Percentiles rank a stretch among this genome's conserved stretches.
Conservation (phyloP, 2,888 invertebrate genomes). For the Yponomeuta evonymella region DNA sequence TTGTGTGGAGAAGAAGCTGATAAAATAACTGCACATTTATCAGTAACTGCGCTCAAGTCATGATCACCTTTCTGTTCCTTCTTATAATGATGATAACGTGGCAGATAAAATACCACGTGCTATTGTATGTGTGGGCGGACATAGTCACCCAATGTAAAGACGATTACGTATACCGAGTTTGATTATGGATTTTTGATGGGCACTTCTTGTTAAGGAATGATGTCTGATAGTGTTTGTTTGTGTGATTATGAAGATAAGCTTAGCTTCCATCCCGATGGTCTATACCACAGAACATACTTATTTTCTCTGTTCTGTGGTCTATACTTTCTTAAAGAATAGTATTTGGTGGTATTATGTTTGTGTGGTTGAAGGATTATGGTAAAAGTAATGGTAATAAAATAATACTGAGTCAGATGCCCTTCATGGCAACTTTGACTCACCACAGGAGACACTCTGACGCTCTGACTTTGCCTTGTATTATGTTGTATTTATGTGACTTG, state of each 20-base stretch:
- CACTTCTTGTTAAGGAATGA: neutral
- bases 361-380: neutral
- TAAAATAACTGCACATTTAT: too few species aligned
- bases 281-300: too few species aligned
- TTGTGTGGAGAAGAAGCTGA: too few species aligned
- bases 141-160: conserved; percentile 10
- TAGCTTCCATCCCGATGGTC: too few species aligned
- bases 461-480: too few species aligned
- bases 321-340: neutral
- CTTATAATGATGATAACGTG: conserved; percentile 5
- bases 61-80: neutral
- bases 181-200: neutral
- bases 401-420: too few species aligned
- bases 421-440: too few species aligned
- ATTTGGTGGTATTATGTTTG: neutral
- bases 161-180: neutral
- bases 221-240: neutral
- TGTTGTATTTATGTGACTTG: too few species aligned
- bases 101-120: conserved; percentile 23
- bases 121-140: conserved; percentile 15
- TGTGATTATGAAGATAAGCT: neutral
- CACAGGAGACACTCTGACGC: too few species aligned
- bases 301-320: too few species aligned
- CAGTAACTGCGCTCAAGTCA: too few species aligned
- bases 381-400: neutral